These are phyloP conservation scores for Neostethus bicornis DNA, from an alignment of 2,797 vertebrate genomes.

Conservation along the genomic window DNA sequence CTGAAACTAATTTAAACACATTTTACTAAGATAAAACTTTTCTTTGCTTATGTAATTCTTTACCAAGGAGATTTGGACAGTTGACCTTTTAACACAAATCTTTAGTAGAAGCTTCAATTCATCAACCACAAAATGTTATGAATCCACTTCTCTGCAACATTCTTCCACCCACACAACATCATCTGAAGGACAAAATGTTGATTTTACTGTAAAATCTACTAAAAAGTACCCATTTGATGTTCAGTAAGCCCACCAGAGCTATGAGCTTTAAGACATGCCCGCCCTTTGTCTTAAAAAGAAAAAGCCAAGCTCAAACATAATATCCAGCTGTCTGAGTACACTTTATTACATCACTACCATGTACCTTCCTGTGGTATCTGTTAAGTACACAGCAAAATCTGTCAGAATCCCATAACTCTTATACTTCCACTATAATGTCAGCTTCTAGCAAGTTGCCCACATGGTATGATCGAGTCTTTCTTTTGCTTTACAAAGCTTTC, in stretches of 20 bases:
- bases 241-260: slow-evolving; percentile 1
- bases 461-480: not conserved
- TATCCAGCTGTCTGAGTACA: not conserved
- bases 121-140: slow-evolving; percentile 17
- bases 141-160: not conserved
- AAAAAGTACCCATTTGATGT: slow-evolving; percentile 13
- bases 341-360: not conserved
- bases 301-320: slow-evolving; percentile 1
- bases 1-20: slow-evolving; percentile 39
- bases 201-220: slow-evolving; percentile 10
- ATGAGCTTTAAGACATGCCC: slow-evolving; percentile 5
- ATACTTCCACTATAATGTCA: not conserved
- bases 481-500: not conserved
- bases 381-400: not conserved
- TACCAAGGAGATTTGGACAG: slow-evolving; percentile 2
- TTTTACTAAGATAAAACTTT: slow-evolving; percentile 27
- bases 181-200: slow-evolving; percentile 44
- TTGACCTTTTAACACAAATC: not conserved
- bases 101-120: not conserved
- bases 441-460: not conserved
- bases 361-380: not conserved
- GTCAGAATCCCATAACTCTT: not conserved
- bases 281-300: not conserved
- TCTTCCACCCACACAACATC: slow-evolving; percentile 31
- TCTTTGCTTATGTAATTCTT: slow-evolving; percentile 11